Evolutionary conservation across 35 echinoderm and acorn worm genomes (phyloP), one percentile per base, ranked within the genome.

Genomic region (Acanthaster planci): DNA sequence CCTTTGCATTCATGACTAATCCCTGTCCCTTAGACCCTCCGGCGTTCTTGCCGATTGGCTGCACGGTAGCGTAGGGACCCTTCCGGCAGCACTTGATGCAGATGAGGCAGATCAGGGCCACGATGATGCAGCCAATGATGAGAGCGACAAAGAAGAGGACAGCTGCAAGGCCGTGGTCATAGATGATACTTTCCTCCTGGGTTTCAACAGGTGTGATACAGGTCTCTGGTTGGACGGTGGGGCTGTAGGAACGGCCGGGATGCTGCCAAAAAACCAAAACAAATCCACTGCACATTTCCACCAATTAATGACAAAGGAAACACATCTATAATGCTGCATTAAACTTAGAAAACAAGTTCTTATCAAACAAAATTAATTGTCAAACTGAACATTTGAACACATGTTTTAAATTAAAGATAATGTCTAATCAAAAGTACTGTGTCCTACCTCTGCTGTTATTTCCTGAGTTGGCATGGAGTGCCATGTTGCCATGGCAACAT

Each of bases 91-190:
- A 86, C 80, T 89, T 89, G 12, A 81, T 64, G 38, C 59, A 82
- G 80, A 89, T 77, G 37, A 90, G 77, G 31, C 57, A 86, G 17
- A 64, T 17, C 21, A 94, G 76, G 8, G 89, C 53, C 10, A 86
- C 60, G 19, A 84, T 39, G 30, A 94, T 31, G 18, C 89, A 88
- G 30, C 87, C 87, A 52, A 94, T 31, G 17, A 90, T 22, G 39
- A 94, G 77, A 44, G 88, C 84, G 30, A 89, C 78, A 2, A 94
- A 78, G 57, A 86, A 89, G 52, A 90, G 77, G 29, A 89, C 39
- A 0, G 87, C 87, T 21, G 87, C 80, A 7, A 89, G 79, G n/a
- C 87, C 87, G 51, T 89, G 79, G 37, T 84, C 79, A 18, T 77
- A 53, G 27, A 85, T n/a, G 2, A 86, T n/a, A 64, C 53, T 85